Conservation (phyloP, 2,888 invertebrate species). For the Euzophera pinguis region DNA sequence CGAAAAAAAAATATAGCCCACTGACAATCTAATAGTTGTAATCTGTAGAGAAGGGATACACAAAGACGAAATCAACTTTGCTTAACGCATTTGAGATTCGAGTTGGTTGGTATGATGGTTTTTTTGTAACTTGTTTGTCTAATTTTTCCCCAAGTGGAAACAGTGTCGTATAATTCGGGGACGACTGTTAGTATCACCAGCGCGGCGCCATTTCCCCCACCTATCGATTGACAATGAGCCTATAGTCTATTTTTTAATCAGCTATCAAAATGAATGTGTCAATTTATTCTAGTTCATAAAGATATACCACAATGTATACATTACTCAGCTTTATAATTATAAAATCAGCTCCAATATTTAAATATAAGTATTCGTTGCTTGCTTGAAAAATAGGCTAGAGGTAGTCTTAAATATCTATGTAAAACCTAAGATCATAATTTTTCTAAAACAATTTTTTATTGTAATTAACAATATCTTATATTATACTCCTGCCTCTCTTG, state of each 20-base stretch:
- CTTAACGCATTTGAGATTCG: too few species aligned
- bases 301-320: neutral
- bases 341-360: neutral
- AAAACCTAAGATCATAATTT: constrained; percentile 1
- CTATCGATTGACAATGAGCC: constrained; percentile 14
- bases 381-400: constrained; percentile 5
- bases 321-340: neutral
- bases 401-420: neutral
- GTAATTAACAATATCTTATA: neutral
- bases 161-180: neutral
- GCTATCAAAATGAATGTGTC: neutral
- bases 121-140: too few species aligned
- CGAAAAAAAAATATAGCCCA: too few species aligned
- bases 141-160: neutral
- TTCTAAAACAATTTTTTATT: neutral
- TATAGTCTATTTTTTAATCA: constrained; percentile 6
- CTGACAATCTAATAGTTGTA: too few species aligned
- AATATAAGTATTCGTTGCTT: neutral
- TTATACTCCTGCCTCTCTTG: neutral
- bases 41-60: neutral
- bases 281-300: constrained; percentile 1
- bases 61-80: too few species aligned
- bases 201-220: neutral
- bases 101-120: too few species aligned
- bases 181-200: neutral